Evolutionary conservation across 2,797 vertebrate species (phyloP), one percentile per base, ranked within the genome.

Genomic region (Morelia viridis): DNA sequence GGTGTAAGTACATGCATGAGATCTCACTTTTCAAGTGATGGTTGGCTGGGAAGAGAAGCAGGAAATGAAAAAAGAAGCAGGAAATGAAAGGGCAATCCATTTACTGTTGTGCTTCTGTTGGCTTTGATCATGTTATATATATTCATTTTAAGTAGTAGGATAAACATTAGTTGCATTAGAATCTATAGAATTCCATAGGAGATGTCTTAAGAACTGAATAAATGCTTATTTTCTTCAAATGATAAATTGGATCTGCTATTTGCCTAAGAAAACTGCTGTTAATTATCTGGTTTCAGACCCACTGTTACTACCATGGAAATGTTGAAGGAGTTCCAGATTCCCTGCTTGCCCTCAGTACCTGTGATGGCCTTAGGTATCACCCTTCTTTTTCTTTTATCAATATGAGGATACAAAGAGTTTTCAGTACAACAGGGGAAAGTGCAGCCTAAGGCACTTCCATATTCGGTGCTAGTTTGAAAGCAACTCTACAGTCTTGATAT

Each of bases 301-400:
- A 97, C 80, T 99, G 99, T 94, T 98, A 98, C 95, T 99, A 98
- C 90, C 98, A 97, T 0, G 99, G 99, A 53, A 93, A 96, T 31
- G 98, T 98, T 90, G 98, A 98, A 89, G 98, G 98, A 84, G 93
- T 97, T 89, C 93, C 96, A 61, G 94, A 98, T 88, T 99, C 98
- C 0, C 1, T 98, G 84, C 96, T 99, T 8, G 98, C 98, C 0
- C 95, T 99, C 35, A 99, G 98, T 96, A 98, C 97, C 0, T 99
- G 98, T 65, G 94, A 97, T 89, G 98, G 98, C 85, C 98, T 99
- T 90, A 98, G 98, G 98, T 99, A 96, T 89, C 80, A 62, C 11
- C 90, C 41, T 89, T 84, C 13, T 93, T 89, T 90, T 94, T 89
- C 58, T 61, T 90, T 90, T 83, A 19, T 87, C 57, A 53, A 9